These are phyloP conservation scores for Megatriorchis doriae DNA, from an alignment of 2,113 vertebrate genomes.

Conservation along the genomic window DNA sequence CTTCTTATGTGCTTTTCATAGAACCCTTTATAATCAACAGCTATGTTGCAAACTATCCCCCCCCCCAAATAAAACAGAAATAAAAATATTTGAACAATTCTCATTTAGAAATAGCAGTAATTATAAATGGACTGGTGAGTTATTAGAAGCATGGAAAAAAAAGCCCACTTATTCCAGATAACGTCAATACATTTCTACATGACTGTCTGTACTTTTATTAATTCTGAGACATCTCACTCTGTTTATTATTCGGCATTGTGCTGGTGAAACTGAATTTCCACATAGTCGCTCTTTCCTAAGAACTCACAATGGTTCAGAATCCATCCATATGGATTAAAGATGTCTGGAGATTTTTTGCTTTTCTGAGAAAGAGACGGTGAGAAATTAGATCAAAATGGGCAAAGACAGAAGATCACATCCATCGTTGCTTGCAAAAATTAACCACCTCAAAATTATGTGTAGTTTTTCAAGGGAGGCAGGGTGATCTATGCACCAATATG, in stretches of 20 bases:
- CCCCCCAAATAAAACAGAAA: neutral
- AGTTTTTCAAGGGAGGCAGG: neutral
- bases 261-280: neutral
- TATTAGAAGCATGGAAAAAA: neutral
- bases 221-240: neutral
- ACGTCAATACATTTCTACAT: neutral
- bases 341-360: neutral
- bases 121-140: neutral
- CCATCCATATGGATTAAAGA: neutral
- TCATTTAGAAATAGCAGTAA: neutral
- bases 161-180: neutral
- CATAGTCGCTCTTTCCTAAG: neutral
- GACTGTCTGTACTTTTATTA: neutral
- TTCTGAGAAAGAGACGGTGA: neutral
- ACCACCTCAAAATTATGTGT: neutral
- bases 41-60: neutral
- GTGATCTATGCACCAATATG: neutral
- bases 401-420: neutral
- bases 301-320: neutral
- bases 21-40: neutral
- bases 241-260: neutral
- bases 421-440: neutral
- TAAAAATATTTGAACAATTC: neutral
- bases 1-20: neutral
- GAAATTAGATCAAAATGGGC: neutral